Conservation (phyloP, 2,888 invertebrate species). For the Steromphala cineraria region DNA sequence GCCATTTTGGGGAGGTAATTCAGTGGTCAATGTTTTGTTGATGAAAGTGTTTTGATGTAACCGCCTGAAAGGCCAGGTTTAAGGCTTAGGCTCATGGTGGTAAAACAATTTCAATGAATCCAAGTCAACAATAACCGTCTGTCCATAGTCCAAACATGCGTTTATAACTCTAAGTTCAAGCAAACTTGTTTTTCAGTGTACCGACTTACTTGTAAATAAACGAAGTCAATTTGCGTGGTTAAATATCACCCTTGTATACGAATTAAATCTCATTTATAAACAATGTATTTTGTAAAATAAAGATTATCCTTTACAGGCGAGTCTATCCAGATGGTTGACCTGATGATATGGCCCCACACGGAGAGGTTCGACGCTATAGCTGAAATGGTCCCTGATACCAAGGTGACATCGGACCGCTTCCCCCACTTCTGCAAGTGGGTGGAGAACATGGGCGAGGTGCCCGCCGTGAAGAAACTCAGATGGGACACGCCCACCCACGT, state of each 20-base stretch:
- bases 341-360: constrained; percentile 44
- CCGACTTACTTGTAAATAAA: too few relatives aligned
- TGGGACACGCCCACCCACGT: constrained; percentile 15
- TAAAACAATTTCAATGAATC: too few relatives aligned
- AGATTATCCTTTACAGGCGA: constrained; percentile 34
- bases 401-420: constrained; percentile 25
- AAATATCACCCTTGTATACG: neutral
- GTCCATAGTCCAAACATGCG: too few relatives aligned
- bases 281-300: neutral
- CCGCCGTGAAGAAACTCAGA: constrained; percentile 38
- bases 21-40: too few relatives aligned
- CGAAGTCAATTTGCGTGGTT: too few relatives aligned
- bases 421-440: constrained; percentile 37
- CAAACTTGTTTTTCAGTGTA: too few relatives aligned
- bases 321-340: constrained; percentile 37
- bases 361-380: constrained; percentile 27
- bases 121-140: too few relatives aligned
- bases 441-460: constrained; percentile 31
- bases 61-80: too few relatives aligned
- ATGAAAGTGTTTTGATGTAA: too few relatives aligned
- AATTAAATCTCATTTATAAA: neutral
- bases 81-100: too few relatives aligned
- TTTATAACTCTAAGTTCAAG: too few relatives aligned
- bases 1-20: constrained; percentile 35
- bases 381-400: neutral